These are phyloP conservation scores for Ibycter americanus DNA, from an alignment of 2,797 vertebrate genomes.

Conservation along the genomic window DNA sequence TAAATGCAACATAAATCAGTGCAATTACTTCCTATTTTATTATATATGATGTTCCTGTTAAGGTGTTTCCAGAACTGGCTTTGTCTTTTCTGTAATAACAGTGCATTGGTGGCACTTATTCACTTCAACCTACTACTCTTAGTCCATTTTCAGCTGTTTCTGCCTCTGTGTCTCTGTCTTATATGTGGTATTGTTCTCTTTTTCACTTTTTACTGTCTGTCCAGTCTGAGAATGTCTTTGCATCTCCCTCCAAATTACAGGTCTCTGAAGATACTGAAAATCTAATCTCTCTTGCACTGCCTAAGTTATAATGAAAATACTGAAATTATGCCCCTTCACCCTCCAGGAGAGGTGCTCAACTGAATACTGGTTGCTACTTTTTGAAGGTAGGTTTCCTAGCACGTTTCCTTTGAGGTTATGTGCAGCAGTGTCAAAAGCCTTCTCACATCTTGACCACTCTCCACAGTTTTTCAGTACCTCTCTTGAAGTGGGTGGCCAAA, in stretches of 20 bases:
- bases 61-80: neutral
- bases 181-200: neutral
- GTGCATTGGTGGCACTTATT: neutral
- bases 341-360: neutral
- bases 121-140: neutral
- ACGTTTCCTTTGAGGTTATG: neutral
- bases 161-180: neutral
- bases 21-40: neutral
- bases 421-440: conserved; percentile 7
- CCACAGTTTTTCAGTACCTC: neutral
- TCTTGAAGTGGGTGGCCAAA: neutral
- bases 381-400: neutral
- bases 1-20: neutral
- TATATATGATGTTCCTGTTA: neutral
- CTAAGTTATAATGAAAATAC: neutral
- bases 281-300: neutral
- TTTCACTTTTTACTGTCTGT: neutral
- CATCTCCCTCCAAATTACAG: neutral
- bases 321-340: neutral
- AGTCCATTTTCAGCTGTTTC: neutral
- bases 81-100: neutral
- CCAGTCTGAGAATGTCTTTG: neutral
- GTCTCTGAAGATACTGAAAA: neutral
- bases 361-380: neutral
- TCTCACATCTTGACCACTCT: neutral